Percentiles rank a stretch among this genome's conserved stretches.
These are phyloP conservation scores for Scolopax rusticola DNA, from an alignment of 2,797 vertebrate species.

Conservation along the genomic window DNA sequence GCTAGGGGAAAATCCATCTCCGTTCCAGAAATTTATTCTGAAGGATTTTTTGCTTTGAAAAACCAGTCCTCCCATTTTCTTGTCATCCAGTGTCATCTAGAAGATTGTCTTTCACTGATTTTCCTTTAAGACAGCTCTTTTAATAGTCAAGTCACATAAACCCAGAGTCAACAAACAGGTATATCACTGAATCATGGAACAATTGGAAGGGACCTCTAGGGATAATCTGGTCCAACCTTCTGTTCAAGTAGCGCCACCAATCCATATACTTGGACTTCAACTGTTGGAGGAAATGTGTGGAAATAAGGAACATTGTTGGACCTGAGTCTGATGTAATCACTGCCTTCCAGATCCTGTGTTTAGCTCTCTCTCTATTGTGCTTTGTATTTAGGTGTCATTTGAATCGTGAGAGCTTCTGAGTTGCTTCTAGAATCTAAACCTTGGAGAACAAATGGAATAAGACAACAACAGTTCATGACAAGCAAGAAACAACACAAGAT, in stretches of 20 bases:
- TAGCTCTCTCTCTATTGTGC: background rate
- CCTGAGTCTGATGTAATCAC: background rate
- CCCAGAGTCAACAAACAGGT: fast-evolving
- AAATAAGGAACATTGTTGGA: background rate
- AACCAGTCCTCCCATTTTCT: background rate
- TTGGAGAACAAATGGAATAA: background rate
- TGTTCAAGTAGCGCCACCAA: background rate
- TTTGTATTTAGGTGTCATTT: background rate
- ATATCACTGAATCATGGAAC: background rate
- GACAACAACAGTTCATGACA: fast-evolving
- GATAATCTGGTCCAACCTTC: background rate
- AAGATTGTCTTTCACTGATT: background rate
- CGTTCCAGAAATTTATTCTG: background rate
- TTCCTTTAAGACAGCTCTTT: background rate
- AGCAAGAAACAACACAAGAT: background rate
- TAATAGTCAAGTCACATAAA: background rate
- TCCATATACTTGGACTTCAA: background rate
- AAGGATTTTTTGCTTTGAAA: background rate
- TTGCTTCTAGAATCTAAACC: background rate
- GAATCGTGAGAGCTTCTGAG: background rate
- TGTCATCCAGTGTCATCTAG: background rate
- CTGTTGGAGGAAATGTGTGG: background rate
- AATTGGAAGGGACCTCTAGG: background rate
- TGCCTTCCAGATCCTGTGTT: background rate
- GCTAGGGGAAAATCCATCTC: background rate